Conservation (phyloP, 2,113 vertebrate genomes). For the Burhinus bistriatus region DNA sequence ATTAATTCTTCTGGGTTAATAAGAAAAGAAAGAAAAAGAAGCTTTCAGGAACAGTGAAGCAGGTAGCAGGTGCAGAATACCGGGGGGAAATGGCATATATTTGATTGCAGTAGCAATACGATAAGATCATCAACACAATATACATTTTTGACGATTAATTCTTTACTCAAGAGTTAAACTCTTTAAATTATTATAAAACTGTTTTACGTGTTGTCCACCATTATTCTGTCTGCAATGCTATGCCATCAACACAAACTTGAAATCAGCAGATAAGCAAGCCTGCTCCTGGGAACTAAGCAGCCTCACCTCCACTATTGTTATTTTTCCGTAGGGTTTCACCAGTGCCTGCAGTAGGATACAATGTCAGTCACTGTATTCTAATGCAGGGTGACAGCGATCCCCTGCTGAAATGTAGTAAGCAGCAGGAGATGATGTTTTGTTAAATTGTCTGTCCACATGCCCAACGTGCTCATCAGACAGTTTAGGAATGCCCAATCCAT, state of each 20-base stretch:
- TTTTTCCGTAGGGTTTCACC: not conserved
- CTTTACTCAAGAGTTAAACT: not conserved
- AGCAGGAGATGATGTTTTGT: not conserved
- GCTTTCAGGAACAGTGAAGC: not conserved
- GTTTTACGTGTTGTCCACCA: not conserved
- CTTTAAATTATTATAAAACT: not conserved
- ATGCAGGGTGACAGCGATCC: not conserved
- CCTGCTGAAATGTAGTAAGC: not conserved
- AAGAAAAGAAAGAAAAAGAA: not conserved
- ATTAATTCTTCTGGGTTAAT: not conserved
- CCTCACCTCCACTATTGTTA: not conserved
- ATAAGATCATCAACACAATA: not conserved
- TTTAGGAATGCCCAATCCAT: not conserved
- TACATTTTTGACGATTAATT: not conserved
- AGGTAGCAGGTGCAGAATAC: not conserved
- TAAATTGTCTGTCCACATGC: accelerated
- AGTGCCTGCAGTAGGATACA: not conserved
- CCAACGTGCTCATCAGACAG: not conserved
- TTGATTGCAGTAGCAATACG: not conserved
- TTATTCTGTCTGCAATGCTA: not conserved
- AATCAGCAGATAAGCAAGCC: not conserved
- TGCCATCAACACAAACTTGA: not conserved
- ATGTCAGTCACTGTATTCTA: not conserved
- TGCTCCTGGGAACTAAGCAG: not conserved
- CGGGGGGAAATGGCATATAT: not conserved